Base-by-base conservation (phyloP, 2,113 vertebrate species). In the Microcebus ravelobensis region DNA sequence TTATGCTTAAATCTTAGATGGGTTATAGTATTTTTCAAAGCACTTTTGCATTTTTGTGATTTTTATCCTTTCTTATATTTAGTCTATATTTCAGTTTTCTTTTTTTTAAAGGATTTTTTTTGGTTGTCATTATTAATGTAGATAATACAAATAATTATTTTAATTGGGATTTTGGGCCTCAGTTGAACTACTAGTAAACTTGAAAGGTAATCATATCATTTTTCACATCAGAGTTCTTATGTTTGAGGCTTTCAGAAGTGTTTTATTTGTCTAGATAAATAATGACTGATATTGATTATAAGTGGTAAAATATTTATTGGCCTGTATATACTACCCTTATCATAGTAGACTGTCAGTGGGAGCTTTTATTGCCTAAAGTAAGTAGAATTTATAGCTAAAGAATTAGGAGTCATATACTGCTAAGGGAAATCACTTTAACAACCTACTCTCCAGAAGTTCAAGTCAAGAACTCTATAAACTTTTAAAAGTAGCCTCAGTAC, bases 221-320 rank as follows among this genome's bases (percentile, higher is more conserved):
- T 97, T 97, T 95, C 61, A 68, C 36, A 57, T 93, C 31, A 67
- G 23, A 80, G 34, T 79, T 45, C 31, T 87, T 89, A 42, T 23
- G 29, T 74, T 82, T 88, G 21, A 86, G 59, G 52, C 89, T 93
- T 8, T 86, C 57, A 45, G 8, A 92, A 85, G 31, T 94, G 42
- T 96, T 94, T 95, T 95, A 57, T 89, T 86, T 92, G 68, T 88
- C 87, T 90, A 95, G 73, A 55, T 97, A 95, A 85, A 50, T 71
- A 86, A 68, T 92, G 74, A 77, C n/a, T 94, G 86, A 82, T 89
- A 71, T 42, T 95, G 52, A 84, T 80, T 50, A 87, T 84, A 77
- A 91, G 12, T 48, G 89, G 8, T 96, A 87, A 93, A 83, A 61
- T 96, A 88, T 73, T 95, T 96, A 91, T 61, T 93, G 90, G 23